Base-by-base conservation (phyloP, 2,888 invertebrate genomes). In the Troides aeacus region DNA sequence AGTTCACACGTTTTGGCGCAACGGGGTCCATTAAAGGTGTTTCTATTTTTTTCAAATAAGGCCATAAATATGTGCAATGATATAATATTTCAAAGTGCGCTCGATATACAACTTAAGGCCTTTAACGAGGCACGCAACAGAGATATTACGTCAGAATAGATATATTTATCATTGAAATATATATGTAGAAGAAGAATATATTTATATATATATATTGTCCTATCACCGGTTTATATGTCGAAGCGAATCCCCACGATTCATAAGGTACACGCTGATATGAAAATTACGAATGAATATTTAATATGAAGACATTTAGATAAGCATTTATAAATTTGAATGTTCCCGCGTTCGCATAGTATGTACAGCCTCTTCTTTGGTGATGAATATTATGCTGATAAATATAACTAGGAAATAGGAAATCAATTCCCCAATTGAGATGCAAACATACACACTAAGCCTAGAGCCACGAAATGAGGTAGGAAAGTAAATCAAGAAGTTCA, bases 301-400 rank as follows among this genome's bases (percentile, higher is more conserved):
- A 63, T 73, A 76, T 73, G 61, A 74, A 70, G 67, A 72, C 68
- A 73, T 62, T 70, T 71, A 72, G 74, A 70, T 73, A 71, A 67
- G 66, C 62, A 39, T 73, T 72, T 71, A 74, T 71, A 42, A 69
- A 71, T 72, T 73, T 69, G 64, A 74, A 76, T 74, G 76, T 79
- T 76, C 77, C 77, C 69, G 74, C 77, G 80, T 79, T 80, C 77
- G 75, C 78, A 74, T 77, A 73, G 74, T 74, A 78, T 80, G 72
- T 85, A 88, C 88, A 89, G 88, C 89, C 89, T 84, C 81, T 81
- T 90, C 91, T 92, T 91, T 92, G 91, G 91, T 90, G 90, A 84
- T 76, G 79, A 81, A 80, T 79, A 77, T 75, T 80, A 81, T 78
- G 80, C 78, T 77, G 81, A 82, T 81, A 81, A 79, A 81, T 79